Evolutionary conservation across 2,113 vertebrate genomes (phyloP).

Genomic region (Dolichotis patagonum): DNA sequence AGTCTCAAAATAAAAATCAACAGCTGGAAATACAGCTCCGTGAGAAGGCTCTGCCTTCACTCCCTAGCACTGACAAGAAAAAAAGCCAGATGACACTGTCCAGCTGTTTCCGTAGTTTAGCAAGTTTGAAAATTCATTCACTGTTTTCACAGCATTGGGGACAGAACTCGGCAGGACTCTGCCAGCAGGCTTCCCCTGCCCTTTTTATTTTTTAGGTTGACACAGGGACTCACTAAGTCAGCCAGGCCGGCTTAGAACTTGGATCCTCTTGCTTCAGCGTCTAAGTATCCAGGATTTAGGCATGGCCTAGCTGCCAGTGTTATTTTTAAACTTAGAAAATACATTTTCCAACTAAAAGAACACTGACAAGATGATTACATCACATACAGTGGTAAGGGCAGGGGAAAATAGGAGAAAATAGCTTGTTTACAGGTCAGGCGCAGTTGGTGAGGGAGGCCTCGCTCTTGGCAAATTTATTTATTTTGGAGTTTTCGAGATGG

Average conservation of each 20-base stretch:
- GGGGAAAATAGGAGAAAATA: background rate
- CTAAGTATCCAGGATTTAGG: background rate
- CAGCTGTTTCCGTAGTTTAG: background rate
- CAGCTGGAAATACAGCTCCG: background rate
- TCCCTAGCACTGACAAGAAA: background rate
- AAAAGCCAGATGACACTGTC: background rate
- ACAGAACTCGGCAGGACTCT: background rate
- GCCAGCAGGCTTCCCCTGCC: background rate
- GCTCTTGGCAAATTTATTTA: background rate
- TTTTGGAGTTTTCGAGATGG: background rate
- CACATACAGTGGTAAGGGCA: background rate
- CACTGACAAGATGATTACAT: background rate
- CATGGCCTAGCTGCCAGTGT: background rate
- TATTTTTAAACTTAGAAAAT: conserved; percentile 34
- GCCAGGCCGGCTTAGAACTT: background rate
- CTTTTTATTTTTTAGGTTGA: background rate
- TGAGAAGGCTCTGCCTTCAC: background rate
- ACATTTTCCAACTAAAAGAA: conserved; percentile 21
- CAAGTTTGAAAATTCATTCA: background rate
- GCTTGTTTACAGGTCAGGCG: background rate
- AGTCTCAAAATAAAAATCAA: background rate
- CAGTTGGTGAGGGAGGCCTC: background rate
- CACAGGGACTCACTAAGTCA: background rate
- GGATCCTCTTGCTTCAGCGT: background rate
- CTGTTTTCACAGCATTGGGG: background rate